Conservation (phyloP, 2,113 vertebrate genomes). For the Megaptera novaeangliae region DNA sequence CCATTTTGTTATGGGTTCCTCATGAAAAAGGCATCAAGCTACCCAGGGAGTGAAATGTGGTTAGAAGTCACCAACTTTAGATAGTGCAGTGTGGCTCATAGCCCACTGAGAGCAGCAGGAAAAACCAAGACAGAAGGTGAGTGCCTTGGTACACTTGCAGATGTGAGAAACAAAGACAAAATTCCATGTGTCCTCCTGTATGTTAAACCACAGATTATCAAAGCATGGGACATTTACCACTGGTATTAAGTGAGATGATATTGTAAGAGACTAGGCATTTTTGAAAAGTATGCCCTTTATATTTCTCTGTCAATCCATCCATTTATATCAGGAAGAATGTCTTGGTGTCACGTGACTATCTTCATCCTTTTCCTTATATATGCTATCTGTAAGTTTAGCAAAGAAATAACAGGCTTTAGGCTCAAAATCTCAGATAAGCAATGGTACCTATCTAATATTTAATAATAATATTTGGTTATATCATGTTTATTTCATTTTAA, state of each 20-base stretch:
- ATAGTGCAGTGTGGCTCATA: fast-evolving
- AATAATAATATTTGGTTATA: neutral
- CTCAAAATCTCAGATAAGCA: neutral
- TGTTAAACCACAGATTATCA: neutral
- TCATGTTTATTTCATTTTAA: neutral
- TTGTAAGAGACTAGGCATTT: neutral
- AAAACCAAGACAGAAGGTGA: neutral
- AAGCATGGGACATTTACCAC: neutral
- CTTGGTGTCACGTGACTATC: neutral
- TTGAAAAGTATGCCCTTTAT: neutral
- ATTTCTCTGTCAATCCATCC: neutral
- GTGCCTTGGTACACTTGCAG: neutral
- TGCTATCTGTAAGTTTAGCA: neutral
- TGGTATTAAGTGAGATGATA: neutral
- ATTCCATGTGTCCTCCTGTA: too few relatives aligned
- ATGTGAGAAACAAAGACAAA: neutral
- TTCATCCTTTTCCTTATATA: neutral
- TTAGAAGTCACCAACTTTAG: neutral
- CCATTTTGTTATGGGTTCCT: neutral
- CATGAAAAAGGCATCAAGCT: neutral
- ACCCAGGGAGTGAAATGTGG: neutral
- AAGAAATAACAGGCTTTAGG: neutral
- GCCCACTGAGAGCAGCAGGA: neutral
- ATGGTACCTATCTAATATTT: neutral
- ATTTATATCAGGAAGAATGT: neutral